Evolutionary conservation across 2,888 invertebrate genomes (phyloP), one percentile per base, ranked within the genome.

Genomic region (Amorpha juglandis): DNA sequence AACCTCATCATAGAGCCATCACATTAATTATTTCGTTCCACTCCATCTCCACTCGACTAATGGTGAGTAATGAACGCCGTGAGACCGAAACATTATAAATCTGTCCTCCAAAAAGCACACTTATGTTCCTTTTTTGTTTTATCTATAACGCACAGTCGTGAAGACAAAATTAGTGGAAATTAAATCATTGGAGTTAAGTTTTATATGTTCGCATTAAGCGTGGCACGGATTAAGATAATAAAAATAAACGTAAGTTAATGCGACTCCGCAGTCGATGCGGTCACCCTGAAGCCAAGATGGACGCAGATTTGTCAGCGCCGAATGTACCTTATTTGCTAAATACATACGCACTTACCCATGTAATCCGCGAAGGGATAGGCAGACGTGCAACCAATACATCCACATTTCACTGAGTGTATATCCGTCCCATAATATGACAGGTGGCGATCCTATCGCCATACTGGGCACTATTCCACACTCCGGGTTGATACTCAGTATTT

Each of bases 111-210:
- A 14, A 27, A n/a, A 33, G 27, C 52, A 12, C 27, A 33, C n/a
- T n/a, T 53, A 35, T 33, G 33, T 53, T 14, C 27, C 21, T 35
- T 53, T 53, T 53, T 53, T 53, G 53, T 53, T 38, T 38, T 14
- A 35, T n/a, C 35, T 53, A 53, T 53, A 33, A 35, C 14, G 16
- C 33, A 19, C 33, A n/a, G 53, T 2, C 53, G n/a, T 27, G 33
- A 14, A 53, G 14, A 53, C 35, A 53, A n/a, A 53, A 53, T 45
- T 1, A 14, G 14, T 45, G 1, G 45, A 45, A 45, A 45, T 42
- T 42, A 42, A 7, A 42, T 45, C 45, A 14, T 1, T 45, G 45
- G 45, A 9, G 14, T 45, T 45, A 2, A 11, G 7, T 11, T 45
- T 45, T 45, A 45, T 45, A 14, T 14, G 14, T 38, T 38, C 45